Base-by-base conservation (phyloP, 2,113 vertebrate species). In the Choloepus hoffmanni region DNA sequence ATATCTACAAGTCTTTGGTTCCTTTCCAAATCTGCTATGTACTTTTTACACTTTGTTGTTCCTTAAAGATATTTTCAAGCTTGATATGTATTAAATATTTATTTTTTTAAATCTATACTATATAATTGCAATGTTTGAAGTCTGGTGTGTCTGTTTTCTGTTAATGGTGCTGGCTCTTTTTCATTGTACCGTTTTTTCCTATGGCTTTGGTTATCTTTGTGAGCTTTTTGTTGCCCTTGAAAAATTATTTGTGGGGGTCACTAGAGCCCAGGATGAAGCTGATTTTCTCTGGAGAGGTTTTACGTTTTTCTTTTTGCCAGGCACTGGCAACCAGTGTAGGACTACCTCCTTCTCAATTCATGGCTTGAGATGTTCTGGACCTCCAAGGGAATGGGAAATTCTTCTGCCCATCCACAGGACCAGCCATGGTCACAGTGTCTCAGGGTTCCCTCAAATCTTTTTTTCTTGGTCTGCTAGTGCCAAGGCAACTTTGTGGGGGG, bases 11-110 rank as follows among this genome's bases (percentile, higher is more conserved):
- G 45, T 85, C 55, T 76, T 78, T 82, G 43, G 21, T 53, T 74
- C 11, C 89, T 63, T 76, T 28, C 45, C 43, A 62, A 21, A 63
- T 81, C 21, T 76, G 2, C 82, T 36, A 2, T 45, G n/a, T 4
- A 74, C 21, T 89, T 83, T 89, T 89, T 58, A 89, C 55, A 82
- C 36, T 88, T 82, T 26, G 67, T 58, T 60, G 18, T 81, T 93
- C 16, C 40, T 53, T 79, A 26, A 81, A 72, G 55, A 53, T 62
- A 62, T 62, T 79, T 72, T 79, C 24, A 70, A 33, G 60, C 30
- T n/a, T 86, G 23, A 86, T 60, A 78, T 16, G 15, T 65, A 60
- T 11, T 85, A 55, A 68, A 78, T 40, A 36, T 78, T 79, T 89
- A n/a, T 76, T 92, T 67, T 53, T 8, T 70, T 36, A 36, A 40